Base-by-base conservation (phyloP, 2,888 invertebrate genomes). In the Cheilosia soror region DNA sequence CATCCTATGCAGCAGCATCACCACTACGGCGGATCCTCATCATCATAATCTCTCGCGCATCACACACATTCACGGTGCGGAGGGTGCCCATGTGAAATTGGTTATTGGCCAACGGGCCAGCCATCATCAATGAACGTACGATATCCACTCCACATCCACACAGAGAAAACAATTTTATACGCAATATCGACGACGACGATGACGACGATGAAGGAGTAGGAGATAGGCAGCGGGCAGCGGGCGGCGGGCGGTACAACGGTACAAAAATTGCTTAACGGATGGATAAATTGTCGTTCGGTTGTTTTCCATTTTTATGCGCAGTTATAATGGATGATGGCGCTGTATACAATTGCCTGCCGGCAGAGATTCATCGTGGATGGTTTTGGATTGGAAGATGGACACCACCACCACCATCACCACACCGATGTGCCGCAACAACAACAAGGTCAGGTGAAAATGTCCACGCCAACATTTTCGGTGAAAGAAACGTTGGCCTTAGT, bases 281-380 rank as follows among this genome's bases (percentile, higher is more conserved):
- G 86, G 86, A 86, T 86, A 86, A 86, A 86, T 86, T 69, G 85
- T 85, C 76, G 76, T 81, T 85, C 65, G 81, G 81, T 71, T 72
- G 85, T 81, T 85, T 85, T 85, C 85, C 85, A 85, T 85, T 85
- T 85, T 85, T 85, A 85, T 85, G 85, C 85, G 85, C 85, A 85
- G 85, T 85, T 85, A 85, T 85, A 85, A 85, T 85, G 85, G 85
- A 85, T 62, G 85, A 85, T 85, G 85, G 85, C 85, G 85, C 85
- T 85, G 85, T 57, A 68, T 77, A 76, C 85, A 76, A 85, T 85
- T 81, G 81, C 85, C 85, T 63, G 47, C 65, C 51, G 81, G 81
- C 80, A 47, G 49, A 81, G 81, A 76, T 85, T 77, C 85, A 81
- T 81, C 81, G 75, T 76, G 49, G 47, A 66, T 44, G 62, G 42